Evolutionary conservation across 2,797 vertebrate species (phyloP), one percentile per base, ranked within the genome.

Genomic region (Enteromius mattozi): DNA sequence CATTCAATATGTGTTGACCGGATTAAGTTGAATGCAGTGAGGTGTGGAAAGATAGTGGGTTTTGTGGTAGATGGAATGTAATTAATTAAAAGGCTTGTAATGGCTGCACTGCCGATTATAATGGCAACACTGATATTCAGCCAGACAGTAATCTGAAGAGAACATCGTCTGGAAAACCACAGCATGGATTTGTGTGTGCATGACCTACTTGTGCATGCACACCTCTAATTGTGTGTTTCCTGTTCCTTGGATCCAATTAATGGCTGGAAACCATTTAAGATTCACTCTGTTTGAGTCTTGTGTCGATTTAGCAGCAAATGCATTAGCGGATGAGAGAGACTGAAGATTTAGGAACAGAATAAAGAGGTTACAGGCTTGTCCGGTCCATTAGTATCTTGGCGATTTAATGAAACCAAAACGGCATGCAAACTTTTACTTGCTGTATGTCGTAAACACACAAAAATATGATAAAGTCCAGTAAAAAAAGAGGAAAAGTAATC

Each of bases 41-140:
- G 71, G 90, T 82, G 19, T 85, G 88, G 89, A 89, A 90, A 90
- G 84, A 86, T 85, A 81, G 86, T 89, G 86, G 51, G 78, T 78
- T 83, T 93, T 90, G 87, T 85, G 88, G 87, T 88, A 71, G 88
- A n/a, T 70, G 88, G 87, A 91, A 89, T 89, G 87, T 92, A 90
- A 94, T 94, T 93, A 92, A 95, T 93, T 92, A 91, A 92, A 91
- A 80, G 0, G 37, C 88, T 88, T 91, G 90, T 93, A 93, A 92
- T 83, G 65, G 88, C 79, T 79, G 40, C 37, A 90, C 87, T 86
- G 81, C 8, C 37, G 86, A 89, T 89, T 84, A 74, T 89, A 90
- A 88, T 86, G 82, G 83, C 85, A 71, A 68, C 66, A 45, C 86
- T 83, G 86, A 91, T 86, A 79, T 35, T 17, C 33, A 70, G 88